Base-by-base conservation (phyloP, 2,888 invertebrate genomes). In the Cacoxenus indagator region DNA sequence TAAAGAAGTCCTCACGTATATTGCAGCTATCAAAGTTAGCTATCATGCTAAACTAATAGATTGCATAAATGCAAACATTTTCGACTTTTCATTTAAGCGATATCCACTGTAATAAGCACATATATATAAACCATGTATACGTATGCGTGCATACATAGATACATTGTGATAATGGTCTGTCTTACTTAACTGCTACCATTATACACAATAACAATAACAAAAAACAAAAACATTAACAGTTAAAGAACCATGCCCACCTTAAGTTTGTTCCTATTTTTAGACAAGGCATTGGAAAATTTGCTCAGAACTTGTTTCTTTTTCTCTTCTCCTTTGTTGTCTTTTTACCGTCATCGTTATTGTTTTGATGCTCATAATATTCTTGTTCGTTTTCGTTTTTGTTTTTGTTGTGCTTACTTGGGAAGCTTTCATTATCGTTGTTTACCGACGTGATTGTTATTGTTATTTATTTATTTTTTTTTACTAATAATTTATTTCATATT, bases 251-350 rank as follows among this genome's bases (percentile, higher is more conserved):
- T 5, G 51, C 51, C 19, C 9, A 19, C 51, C 2, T 2, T 19
- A 29, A 31, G 31, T 59, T 59, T 59, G 22, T 43, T 19, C n/a
- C 61, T 61, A 61, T 61, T 61, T 61, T 43, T 61, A 61, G 61
- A 19, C 19, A 22, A 4, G 1, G 37, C 43, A 29, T 24, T 61
- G 43, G 61, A 61, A 61, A 59, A 43, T 61, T 61, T 61, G 37
- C 37, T 31, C 61, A 37, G 19, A 43, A 61, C 37, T n/a, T 61
- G 14, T 48, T 48, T 48, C 19, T 19, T 8, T 14, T 48, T 48
- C 17, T 17, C 8, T 48, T 17, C 5, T 48, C 17, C 19, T 48
- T 48, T 14, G 17, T 48, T 48, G 14, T 48, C 6, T 17, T n/a
- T 48, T 48, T n/a, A 17, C 19, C 19, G 14, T 48, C 17, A 17